Percentiles rank a stretch among this genome's conserved stretches.
phyloP scores from a whole-genome alignment of 2,888 invertebrate genomes.

The Abrostola triplasia region DNA sequence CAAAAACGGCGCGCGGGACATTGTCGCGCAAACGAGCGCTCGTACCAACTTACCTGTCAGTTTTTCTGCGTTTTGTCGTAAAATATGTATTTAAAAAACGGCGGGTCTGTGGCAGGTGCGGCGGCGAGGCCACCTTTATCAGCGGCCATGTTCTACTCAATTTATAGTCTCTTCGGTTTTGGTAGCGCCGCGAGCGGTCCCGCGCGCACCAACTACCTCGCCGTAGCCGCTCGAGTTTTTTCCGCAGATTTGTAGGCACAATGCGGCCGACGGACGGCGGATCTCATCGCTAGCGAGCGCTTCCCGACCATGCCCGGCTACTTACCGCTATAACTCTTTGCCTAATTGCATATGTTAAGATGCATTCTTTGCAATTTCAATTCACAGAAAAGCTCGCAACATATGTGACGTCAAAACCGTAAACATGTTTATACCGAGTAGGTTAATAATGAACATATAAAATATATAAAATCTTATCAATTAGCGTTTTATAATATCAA shows the following conservation, averaged over 20 bases:
- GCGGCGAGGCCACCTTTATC: conserved; percentile 72
- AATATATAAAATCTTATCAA: conserved; percentile 18
- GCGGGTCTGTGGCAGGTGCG: conserved; percentile 73
- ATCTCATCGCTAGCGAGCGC: neutral
- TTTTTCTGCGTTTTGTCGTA: conserved; percentile 79
- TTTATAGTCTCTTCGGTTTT: conserved; percentile 76
- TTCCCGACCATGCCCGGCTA: no score
- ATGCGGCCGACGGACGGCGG: conserved; percentile 40
- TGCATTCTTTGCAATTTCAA: no score
- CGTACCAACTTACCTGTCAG: conserved; percentile 63
- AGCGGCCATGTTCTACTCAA: conserved; percentile 74
- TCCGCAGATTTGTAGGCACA: conserved; percentile 38
- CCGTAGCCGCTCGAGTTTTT: conserved; percentile 23
- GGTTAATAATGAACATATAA: conserved; percentile 2
- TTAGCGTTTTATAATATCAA: conserved; percentile 36
- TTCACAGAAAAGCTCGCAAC: neutral
- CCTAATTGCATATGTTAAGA: no score
- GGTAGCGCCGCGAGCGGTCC: conserved; percentile 80
- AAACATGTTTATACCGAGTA: neutral
- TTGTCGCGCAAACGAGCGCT: conserved; percentile 45
- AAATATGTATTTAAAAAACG: conserved; percentile 77
- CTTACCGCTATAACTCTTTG: no score
- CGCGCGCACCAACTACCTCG: conserved; percentile 33
- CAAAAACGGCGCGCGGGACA: conserved; percentile 38
- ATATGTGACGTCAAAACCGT: neutral